Conservation (phyloP, 2,797 vertebrate species). For the Nyctibius grandis region DNA sequence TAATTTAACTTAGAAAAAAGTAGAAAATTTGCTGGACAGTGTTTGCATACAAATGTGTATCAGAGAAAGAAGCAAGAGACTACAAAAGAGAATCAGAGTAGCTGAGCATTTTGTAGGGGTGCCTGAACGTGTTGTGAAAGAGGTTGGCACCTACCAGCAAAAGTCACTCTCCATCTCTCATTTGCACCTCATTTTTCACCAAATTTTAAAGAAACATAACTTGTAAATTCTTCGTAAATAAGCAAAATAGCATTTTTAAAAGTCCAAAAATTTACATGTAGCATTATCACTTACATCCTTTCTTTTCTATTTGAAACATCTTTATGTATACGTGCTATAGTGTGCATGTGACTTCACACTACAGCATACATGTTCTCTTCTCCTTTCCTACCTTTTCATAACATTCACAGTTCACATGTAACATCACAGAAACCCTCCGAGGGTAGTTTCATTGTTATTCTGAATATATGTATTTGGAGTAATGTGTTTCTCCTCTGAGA, state of each 20-base stretch:
- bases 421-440: not conserved
- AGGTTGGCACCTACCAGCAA: not conserved
- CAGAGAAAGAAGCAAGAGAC: not conserved
- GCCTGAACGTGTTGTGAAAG: not conserved
- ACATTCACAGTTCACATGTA: not conserved
- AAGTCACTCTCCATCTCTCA: not conserved
- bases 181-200: not conserved
- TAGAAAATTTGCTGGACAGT: not conserved
- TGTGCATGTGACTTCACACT: not conserved
- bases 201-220: not conserved
- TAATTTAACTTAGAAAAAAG: not conserved
- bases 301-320: not conserved
- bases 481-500: not conserved
- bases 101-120: not conserved
- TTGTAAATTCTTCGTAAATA: not conserved
- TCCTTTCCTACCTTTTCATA: not conserved
- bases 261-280: rapidly evolving
- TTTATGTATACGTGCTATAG: no score
- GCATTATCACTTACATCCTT: not conserved
- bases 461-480: not conserved
- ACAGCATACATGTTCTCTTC: not conserved
- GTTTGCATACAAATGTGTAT: not conserved
- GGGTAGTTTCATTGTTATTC: not conserved
- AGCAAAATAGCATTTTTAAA: not conserved
- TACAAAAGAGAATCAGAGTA: not conserved